phyloP scores from a whole-genome alignment of 2,113 vertebrate species.

The Polypterus bichir region DNA sequence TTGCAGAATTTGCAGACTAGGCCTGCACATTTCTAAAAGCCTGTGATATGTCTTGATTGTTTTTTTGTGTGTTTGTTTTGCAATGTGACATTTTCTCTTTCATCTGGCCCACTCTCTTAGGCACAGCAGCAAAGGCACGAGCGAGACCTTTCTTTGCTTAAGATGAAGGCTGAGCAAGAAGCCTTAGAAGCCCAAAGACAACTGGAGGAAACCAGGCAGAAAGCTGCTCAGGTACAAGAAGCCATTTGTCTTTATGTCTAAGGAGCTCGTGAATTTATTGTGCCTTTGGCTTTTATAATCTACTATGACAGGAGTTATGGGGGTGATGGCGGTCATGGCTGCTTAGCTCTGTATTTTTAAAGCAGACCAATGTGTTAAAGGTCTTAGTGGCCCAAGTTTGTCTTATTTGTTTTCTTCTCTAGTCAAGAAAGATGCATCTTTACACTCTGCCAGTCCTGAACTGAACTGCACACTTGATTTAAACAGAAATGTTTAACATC shows the following conservation, averaged over 20 bases:
- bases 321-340: too few species aligned
- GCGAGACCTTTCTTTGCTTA: constrained; percentile 70
- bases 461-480: too few species aligned
- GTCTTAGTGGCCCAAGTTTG: too few species aligned
- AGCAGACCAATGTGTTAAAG: too few species aligned
- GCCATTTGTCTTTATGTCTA: constrained; percentile 13
- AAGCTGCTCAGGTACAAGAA: constrained; percentile 68
- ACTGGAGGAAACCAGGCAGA: constrained; percentile 70
- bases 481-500: too few species aligned
- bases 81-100: neutral
- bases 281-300: too few species aligned
- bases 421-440: too few species aligned
- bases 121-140: constrained; percentile 82
- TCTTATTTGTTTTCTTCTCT: too few species aligned
- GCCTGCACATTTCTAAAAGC: neutral
- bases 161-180: constrained; percentile 78
- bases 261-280: neutral
- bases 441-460: too few species aligned
- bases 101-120: constrained; percentile 35
- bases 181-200: constrained; percentile 74
- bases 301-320: too few species aligned
- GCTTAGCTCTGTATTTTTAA: too few species aligned
- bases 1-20: too few species aligned
- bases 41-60: neutral
- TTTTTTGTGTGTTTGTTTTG: neutral